Evolutionary conservation across 1,140 invertebrate species (phyloP), one percentile per base, ranked within the genome.

Genomic region (Oryctes rhinoceros): DNA sequence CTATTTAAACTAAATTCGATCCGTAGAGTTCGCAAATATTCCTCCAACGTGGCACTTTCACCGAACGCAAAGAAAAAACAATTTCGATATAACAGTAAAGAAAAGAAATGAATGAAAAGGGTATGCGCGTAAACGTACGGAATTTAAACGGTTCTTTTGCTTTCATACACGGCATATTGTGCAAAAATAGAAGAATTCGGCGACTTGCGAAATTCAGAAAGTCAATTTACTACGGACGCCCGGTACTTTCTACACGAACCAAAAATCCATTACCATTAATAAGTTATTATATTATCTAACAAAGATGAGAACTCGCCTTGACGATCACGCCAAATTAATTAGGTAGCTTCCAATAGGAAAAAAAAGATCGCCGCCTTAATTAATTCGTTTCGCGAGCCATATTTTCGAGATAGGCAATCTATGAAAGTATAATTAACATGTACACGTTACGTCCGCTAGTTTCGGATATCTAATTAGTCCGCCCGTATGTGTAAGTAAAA

Each of bases 231-330:
- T 71, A 24, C 18, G 20, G 20, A 24, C 65, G 65, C 35, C 0
- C 13, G 10, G 20, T 9, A 71, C 65, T 71, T 71, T 71, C 65
- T 71, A 35, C 4, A 30, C 24, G 10, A 24, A 24, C 65, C 20
- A 71, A 71, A 71, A 30, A 71, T 24, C 35, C 65, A 35, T 71
- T 71, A 71, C 65, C 65, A 71, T 71, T 71, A 71, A 71, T 24
- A 11, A 71, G 11, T 71, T 35, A 71, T 35, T 15, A 71, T 71
- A 71, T 59, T 11, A 71, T 71, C 65, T 30, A 71, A 71, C 18
- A 71, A 37, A 71, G 65, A 71, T 71, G 65, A 7, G 65, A 71
- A 71, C 13, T 71, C 65, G 20, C 4, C 18, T 6, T 13, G 65
- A 71, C 11, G 20, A 71, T 71, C 65, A 20, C 18, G 15, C 24